Evolutionary conservation across 2,888 invertebrate species (phyloP), one percentile per base, ranked within the genome.

Genomic region (Monoplex corrugatus): DNA sequence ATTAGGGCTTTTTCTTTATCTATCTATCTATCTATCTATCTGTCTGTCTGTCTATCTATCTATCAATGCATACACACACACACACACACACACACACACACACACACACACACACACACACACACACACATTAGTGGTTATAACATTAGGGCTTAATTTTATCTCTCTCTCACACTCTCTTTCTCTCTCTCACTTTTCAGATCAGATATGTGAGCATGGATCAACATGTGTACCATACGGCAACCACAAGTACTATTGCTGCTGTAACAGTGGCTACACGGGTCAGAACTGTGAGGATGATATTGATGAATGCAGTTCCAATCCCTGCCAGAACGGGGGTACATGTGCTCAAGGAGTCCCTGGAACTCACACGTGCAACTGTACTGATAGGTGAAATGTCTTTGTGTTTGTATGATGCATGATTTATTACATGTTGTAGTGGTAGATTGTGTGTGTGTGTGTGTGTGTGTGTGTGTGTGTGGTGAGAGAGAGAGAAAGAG

Each of bases 261-360:
- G 92, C 84, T 93, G 93, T 82, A 80, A 87, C 23, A 72, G 82
- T 0, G 93, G 93, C 16, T 93, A 88, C 86, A 89, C 88, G 6
- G 93, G 93, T 2, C 90, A 86, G 19, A 75, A 57, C 44, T 93
- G 93, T 86, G 89, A 92, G 68, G 80, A 78, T 35, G 92, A 92
- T 84, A 82, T 92, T 0, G 86, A 92, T 78, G 92, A 91, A 40
- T 92, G 92, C 45, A 75, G 45, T 32, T 72, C 85, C 5, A 68
- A 38, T 23, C 92, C 92, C 16, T 92, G 92, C 78, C 88, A 82
- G 19, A 89, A 92, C 84, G 90, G 89, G n/a, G 92, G 91, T 6
- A 32, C 6, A 0, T 92, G 92, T 86, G 35, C 85, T 2, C 84
- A 92, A 40, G 89, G 85, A 3, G 28, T 57, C 8, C 89, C 91